These are phyloP conservation scores for Eulemur coronatus DNA, from an alignment of 2,797 vertebrate species.

Conservation along the genomic window DNA sequence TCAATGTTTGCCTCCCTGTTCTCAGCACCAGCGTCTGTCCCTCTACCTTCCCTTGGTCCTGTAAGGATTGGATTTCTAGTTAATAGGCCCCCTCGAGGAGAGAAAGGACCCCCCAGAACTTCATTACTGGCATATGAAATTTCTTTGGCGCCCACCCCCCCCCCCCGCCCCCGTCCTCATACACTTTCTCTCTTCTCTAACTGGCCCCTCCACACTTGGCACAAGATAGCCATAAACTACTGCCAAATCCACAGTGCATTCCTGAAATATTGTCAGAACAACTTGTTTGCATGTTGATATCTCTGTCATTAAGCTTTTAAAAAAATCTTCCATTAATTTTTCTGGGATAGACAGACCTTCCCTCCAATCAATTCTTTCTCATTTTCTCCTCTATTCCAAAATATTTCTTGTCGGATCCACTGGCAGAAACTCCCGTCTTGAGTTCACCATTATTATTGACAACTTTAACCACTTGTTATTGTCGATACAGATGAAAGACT, in stretches of 20 bases:
- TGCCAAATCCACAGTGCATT: neutral
- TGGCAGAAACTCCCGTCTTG: neutral
- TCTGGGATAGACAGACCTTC: no score
- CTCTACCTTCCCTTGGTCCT: neutral
- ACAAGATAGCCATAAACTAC: neutral
- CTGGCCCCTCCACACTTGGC: neutral
- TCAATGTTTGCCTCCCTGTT: neutral
- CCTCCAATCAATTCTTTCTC: neutral
- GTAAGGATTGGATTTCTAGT: neutral
- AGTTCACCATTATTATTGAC: no score
- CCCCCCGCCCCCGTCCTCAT: no score
- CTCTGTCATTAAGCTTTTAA: neutral
- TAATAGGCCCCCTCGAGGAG: neutral
- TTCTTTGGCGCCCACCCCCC: neutral
- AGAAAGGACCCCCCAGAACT: neutral
- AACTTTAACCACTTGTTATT: neutral
- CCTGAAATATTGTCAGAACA: neutral
- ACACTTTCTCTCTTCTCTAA: neutral
- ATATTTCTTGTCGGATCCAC: neutral
- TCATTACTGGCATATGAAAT: neutral
- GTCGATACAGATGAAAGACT: neutral
- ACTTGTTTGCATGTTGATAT: neutral
- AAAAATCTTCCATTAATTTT: neutral
- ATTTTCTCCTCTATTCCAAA: neutral
- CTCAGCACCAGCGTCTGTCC: neutral